These are phyloP conservation scores for Serranus cabrilla DNA, from an alignment of 2,797 vertebrate genomes.

Conservation along the genomic window DNA sequence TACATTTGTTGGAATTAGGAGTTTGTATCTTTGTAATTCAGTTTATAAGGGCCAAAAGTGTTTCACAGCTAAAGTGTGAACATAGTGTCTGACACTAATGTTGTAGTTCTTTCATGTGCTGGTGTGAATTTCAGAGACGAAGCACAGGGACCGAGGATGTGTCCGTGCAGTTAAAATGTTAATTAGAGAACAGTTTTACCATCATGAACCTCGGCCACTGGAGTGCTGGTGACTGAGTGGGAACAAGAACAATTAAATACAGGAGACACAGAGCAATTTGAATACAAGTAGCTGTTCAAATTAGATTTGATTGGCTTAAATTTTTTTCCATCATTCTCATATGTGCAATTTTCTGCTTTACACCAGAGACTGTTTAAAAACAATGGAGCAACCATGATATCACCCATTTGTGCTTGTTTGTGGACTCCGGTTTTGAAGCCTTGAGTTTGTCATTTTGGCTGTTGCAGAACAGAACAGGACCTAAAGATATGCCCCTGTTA, in stretches of 20 bases:
- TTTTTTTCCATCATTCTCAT: no score
- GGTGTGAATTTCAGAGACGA: slow-evolving; percentile 27
- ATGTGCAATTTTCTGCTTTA: no score
- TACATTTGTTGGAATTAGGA: neutral
- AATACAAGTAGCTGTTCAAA: slow-evolving; percentile 31
- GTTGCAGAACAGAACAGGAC: no score
- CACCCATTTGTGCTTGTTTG: no score
- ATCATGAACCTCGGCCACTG: slow-evolving; percentile 30
- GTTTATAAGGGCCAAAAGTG: no score
- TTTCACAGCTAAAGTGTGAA: neutral
- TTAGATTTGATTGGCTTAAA: slow-evolving; percentile 18
- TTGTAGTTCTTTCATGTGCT: slow-evolving; percentile 2
- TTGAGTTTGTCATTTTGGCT: no score
- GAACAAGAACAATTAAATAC: slow-evolving; percentile 43
- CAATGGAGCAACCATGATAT: no score
- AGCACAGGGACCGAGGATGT: slow-evolving; percentile 27
- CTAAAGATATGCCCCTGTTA: no score
- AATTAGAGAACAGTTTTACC: slow-evolving; percentile 51
- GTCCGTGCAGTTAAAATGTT: slow-evolving; percentile 42
- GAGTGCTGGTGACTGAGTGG: slow-evolving; percentile 16
- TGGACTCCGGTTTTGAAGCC: no score
- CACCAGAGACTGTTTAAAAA: no score
- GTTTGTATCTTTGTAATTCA: neutral
- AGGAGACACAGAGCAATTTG: neutral
- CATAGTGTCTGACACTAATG: neutral